Percentiles rank a stretch among this genome's conserved stretches.
These are phyloP conservation scores for Hymenochirus boettgeri DNA, from an alignment of 2,113 vertebrate species.

Conservation along the genomic window DNA sequence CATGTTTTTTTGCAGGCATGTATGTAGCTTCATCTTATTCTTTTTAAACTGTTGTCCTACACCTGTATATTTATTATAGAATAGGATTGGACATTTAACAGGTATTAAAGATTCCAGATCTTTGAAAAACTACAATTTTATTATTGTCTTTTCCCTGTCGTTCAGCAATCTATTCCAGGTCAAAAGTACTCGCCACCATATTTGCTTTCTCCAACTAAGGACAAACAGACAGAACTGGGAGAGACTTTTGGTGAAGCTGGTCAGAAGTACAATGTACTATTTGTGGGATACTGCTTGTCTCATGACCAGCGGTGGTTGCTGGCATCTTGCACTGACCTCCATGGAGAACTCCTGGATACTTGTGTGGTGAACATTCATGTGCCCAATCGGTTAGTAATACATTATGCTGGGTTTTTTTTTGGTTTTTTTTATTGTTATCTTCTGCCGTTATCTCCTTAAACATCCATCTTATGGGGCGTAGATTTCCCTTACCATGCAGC, in stretches of 20 bases:
- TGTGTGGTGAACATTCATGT: constrained; percentile 91
- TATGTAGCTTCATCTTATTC: too few species aligned
- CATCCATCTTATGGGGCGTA: too few species aligned
- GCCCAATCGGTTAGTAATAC: constrained; percentile 78
- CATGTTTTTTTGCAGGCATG: too few species aligned
- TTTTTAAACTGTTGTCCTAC: too few species aligned
- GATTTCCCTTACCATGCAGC: too few species aligned
- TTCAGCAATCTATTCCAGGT: constrained; percentile 81
- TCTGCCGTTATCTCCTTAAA: too few species aligned
- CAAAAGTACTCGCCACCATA: constrained; percentile 89
- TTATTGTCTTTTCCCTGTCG: constrained; percentile 7
- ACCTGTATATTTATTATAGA: too few species aligned
- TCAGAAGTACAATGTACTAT: constrained; percentile 89
- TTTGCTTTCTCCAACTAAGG: constrained; percentile 82
- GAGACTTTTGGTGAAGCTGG: constrained; percentile 83
- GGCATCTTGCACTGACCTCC: constrained; percentile 93
- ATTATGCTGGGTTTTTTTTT: too few species aligned
- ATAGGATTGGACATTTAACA: too few species aligned
- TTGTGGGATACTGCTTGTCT: constrained; percentile 92
- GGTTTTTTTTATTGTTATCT: too few species aligned
- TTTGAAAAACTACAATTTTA: too few species aligned
- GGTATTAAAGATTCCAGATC: too few species aligned
- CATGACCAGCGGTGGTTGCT: constrained; percentile 97
- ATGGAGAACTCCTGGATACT: constrained; percentile 89
- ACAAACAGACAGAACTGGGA: constrained; percentile 84